These are phyloP conservation scores for Perca flavescens DNA, from an alignment of 2,113 vertebrate genomes.

Conservation along the genomic window DNA sequence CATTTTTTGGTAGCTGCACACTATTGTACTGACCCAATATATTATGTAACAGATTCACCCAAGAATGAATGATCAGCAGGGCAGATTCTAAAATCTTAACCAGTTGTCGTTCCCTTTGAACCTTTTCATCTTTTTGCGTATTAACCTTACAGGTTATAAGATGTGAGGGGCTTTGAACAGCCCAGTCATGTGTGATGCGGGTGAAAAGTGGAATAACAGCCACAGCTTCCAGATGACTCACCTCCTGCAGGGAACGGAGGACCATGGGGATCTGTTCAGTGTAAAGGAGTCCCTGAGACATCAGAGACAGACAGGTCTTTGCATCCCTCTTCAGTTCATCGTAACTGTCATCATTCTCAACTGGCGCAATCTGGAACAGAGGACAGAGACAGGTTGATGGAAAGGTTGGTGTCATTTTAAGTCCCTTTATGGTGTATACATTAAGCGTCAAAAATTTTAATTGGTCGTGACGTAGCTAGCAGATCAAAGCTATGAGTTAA, in stretches of 20 bases:
- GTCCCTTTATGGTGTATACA: neutral
- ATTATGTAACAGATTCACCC: neutral
- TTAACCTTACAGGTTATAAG: neutral
- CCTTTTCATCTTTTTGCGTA: conserved; percentile 2
- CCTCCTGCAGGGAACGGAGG: conserved; percentile 85
- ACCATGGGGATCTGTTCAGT: conserved; percentile 95
- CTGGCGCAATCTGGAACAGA: conserved; percentile 91
- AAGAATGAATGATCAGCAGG: neutral
- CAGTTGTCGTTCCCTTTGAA: conserved; percentile 1
- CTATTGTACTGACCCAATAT: neutral
- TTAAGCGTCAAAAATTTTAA: neutral
- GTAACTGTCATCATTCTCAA: conserved; percentile 97
- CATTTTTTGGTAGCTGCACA: neutral
- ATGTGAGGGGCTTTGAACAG: neutral
- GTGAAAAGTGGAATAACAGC: conserved; percentile 8
- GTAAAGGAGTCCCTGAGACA: conserved; percentile 98
- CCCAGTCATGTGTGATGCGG: conserved; percentile 19
- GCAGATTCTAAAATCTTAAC: neutral
- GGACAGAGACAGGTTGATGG: neutral
- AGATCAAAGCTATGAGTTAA: conserved; percentile 12
- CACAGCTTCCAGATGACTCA: conserved; percentile 46
- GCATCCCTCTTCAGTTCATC: conserved; percentile 98
- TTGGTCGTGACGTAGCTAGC: neutral
- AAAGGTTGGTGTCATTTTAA: neutral
- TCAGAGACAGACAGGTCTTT: conserved; percentile 95